A percentile compares a stretch with the other conserved stretches of the same genome.
These are phyloP conservation scores for Gasterosteus nipponicus DNA, from an alignment of 2,113 vertebrate genomes.

Conservation along the genomic window DNA sequence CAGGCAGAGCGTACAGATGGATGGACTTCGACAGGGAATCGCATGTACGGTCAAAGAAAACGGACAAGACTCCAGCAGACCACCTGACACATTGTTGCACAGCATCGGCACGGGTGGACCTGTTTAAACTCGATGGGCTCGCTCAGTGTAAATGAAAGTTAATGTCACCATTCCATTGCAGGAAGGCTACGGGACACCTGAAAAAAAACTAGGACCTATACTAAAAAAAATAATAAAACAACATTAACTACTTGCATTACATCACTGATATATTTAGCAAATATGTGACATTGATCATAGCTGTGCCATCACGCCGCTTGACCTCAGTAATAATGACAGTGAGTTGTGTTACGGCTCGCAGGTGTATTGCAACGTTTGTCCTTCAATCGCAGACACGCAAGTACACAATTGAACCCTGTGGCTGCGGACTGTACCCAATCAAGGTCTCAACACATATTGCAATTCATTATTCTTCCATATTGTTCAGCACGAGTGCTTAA, in stretches of 20 bases:
- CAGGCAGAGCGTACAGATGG: conserved; percentile 10
- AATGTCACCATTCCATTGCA: not conserved
- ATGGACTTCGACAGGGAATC: conserved; percentile 13
- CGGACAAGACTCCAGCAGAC: not conserved
- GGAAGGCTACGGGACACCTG: not conserved
- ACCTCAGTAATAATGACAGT: conserved; percentile 3
- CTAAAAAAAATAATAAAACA: conserved; percentile 2
- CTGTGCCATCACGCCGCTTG: not conserved
- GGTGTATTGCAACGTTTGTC: not conserved
- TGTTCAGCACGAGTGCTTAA: not conserved
- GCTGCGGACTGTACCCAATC: not conserved
- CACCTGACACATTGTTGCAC: conserved; percentile 11
- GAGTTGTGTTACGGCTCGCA: conserved; percentile 13
- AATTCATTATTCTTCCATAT: too few species aligned
- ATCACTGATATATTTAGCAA: not conserved
- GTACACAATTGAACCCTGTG: not conserved
- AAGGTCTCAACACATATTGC: not conserved
- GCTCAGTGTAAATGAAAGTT: conserved; percentile 7
- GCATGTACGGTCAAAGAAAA: not conserved
- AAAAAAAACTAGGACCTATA: not conserved
- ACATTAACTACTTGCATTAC: not conserved
- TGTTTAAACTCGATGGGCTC: conserved; percentile 4
- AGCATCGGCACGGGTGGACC: not conserved
- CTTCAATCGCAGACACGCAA: not conserved
- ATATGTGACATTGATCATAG: not conserved